Percentiles rank a stretch among this genome's conserved stretches.
Evolutionary conservation across 2,797 vertebrate genomes (phyloP).

Genomic region (Hirundo rustica): DNA sequence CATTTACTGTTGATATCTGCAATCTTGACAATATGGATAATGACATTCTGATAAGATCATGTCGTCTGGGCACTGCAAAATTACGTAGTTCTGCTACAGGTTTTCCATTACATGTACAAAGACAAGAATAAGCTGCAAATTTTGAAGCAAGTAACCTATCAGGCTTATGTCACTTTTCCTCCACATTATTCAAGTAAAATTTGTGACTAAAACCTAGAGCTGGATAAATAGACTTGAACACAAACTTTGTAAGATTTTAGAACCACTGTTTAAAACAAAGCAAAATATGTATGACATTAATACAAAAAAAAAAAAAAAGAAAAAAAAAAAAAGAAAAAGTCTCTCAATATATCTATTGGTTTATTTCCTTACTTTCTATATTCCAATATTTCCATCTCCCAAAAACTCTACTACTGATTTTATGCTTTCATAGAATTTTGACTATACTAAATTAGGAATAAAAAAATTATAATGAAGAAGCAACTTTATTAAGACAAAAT

Average conservation of each 20-base stretch:
- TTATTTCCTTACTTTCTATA: not conserved
- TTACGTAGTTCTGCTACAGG: not conserved
- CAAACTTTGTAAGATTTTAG: not conserved
- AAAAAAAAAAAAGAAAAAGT: not conserved
- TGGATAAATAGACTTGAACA: not conserved
- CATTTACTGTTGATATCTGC: constrained; percentile 50
- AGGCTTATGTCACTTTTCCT: not conserved
- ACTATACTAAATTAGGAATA: not conserved
- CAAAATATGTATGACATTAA: not conserved
- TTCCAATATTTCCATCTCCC: not conserved
- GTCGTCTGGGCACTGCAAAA: constrained; percentile 63
- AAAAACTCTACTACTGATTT: not conserved
- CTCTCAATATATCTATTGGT: not conserved
- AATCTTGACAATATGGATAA: constrained; percentile 31
- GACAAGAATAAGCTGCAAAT: constrained; percentile 18
- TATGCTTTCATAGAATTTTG: not conserved
- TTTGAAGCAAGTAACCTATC: not conserved
- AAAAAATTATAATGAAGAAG: not conserved
- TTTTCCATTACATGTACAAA: constrained; percentile 36
- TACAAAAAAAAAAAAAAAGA: too few species aligned
- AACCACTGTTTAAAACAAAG: not conserved
- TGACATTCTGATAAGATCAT: constrained; percentile 68
- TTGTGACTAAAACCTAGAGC: not conserved
- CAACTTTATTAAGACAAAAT: not conserved
- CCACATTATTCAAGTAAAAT: not conserved